These are phyloP conservation scores for Sciurus carolinensis DNA, from an alignment of 2,797 vertebrate genomes.

Conservation along the genomic window DNA sequence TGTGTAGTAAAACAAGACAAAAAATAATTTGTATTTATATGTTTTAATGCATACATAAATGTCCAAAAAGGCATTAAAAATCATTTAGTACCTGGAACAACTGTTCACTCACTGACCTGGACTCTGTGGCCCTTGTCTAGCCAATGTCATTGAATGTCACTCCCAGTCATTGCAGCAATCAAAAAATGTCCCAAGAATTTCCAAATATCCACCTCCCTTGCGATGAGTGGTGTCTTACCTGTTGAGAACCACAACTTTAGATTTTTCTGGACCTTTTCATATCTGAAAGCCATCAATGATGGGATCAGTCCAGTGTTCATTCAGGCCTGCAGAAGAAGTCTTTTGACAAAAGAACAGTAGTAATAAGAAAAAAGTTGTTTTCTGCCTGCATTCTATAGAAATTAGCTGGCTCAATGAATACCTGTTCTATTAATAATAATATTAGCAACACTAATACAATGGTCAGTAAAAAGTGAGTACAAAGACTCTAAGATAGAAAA, in stretches of 20 bases:
- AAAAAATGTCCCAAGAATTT: constrained; percentile 5
- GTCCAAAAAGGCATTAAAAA: neutral
- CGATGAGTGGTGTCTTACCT: neutral
- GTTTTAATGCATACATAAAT: neutral
- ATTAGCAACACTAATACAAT: neutral
- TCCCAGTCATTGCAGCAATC: neutral
- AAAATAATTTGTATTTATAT: constrained; percentile 1
- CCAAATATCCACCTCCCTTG: neutral
- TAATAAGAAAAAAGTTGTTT: constrained; percentile 21
- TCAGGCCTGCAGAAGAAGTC: constrained; percentile 19
- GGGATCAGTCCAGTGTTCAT: constrained; percentile 29
- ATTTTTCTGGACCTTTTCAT: constrained; percentile 45
- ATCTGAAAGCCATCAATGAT: constrained; percentile 29
- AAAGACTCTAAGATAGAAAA: constrained; percentile 39
- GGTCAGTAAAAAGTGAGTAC: neutral
- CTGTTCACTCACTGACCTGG: neutral
- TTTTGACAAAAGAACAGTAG: neutral
- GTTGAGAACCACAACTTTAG: constrained; percentile 10
- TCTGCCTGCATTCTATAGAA: neutral
- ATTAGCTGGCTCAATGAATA: constrained; percentile 5
- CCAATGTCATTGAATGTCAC: neutral
- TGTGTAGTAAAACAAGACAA: neutral
- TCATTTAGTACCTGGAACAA: neutral
- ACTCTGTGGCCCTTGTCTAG: neutral
- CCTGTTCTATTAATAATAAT: neutral